These are phyloP conservation scores for Solenopsis fugax DNA, from an alignment of 1,140 invertebrate species.

Conservation along the genomic window DNA sequence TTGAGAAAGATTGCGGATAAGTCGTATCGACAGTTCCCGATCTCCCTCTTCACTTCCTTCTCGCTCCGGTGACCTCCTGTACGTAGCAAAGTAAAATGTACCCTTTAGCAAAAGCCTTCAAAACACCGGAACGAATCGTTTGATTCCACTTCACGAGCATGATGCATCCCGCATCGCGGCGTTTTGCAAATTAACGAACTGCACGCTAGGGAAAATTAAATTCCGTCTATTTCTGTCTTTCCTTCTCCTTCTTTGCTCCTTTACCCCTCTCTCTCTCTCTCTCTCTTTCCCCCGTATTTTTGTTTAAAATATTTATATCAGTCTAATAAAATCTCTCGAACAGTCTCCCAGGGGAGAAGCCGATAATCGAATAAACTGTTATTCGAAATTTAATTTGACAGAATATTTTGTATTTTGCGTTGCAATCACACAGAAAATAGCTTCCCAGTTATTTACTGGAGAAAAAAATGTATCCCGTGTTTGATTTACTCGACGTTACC, in stretches of 20 bases:
- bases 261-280: background rate
- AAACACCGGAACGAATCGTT: background rate
- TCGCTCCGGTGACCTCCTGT: background rate
- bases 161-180: background rate
- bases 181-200: constrained; percentile 30
- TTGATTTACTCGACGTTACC: background rate
- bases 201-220: background rate
- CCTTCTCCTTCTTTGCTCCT: background rate
- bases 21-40: constrained; percentile 59
- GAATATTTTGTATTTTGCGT: background rate
- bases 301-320: constrained; percentile 13
- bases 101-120: constrained; percentile 12
- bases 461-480: background rate
- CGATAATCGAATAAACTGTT: background rate
- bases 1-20: constrained; percentile 59
- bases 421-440: background rate
- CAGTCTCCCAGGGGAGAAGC: background rate
- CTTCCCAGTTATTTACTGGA: background rate
- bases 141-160: background rate
- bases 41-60: constrained; percentile 21
- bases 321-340: background rate
- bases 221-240: background rate
- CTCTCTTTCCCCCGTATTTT: background rate
- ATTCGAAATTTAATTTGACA: constrained; percentile 44
- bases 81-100: background rate